phyloP scores from a whole-genome alignment of 2,113 vertebrate species.

The mouse (Mus musculus) region GRCm39 chr2:32630501-32631000 shows the following conservation, averaged over 20 bases:
- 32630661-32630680: neutral
- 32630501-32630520: neutral
- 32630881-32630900: neutral
- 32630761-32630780: neutral
- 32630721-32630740: neutral
- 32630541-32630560: neutral
- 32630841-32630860: neutral
- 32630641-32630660: neutral
- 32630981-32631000: neutral
- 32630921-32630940: slow-evolving; percentile 13
- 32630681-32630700: neutral
- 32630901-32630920: neutral
- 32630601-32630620: neutral
- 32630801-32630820: neutral
- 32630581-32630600: neutral
- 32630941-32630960: neutral
- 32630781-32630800: neutral
- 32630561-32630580: neutral
- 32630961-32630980: neutral
- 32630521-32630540: rapidly evolving
- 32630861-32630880: neutral
- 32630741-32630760: neutral
- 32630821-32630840: neutral
- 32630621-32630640: neutral
- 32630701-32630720: neutral